Evolutionary conservation across 2,888 invertebrate species (phyloP), one percentile per base, ranked within the genome.

Genomic region (Andrena flavipes): DNA sequence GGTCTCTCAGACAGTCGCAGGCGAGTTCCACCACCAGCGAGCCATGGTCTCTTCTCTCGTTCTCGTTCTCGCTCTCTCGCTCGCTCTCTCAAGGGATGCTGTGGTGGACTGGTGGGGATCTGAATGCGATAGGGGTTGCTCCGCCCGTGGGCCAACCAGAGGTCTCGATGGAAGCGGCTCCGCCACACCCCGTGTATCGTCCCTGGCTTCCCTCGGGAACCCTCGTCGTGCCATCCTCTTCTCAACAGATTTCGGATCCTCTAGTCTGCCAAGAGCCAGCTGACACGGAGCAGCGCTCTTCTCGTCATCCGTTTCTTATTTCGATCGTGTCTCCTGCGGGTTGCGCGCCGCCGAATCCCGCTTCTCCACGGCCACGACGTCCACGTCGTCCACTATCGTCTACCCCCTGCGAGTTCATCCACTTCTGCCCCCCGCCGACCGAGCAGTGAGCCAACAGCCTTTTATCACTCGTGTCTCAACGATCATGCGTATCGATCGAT

Each of bases 121-220:
- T 71, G 82, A 86, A 89, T 87, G 90, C 89, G 91, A 91, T 91
- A 93, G 93, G 94, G 94, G 93, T 94, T 89, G 93, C 94, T 92
- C 94, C 94, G 94, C 94, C 94, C 90, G 92, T 91, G 92, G 89
- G 90, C 94, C 94, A 94, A 94, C 94, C 93, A 93, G 93, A 90
- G 88, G 69, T 90, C 90, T 90, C 90, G 93, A 86, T 91, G 89
- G 90, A 89, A 90, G 89, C 90, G 88, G 86, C 82, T 85, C 91
- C 90, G 93, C 93, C 94, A 93, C 94, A 93, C 93, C 94, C 94
- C 91, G 90, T 89, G 86, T 84, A 91, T 91, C 89, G 90, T 92
- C 91, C 90, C 91, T 88, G 87, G 90, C 86, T 88, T 89, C 90
- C 90, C 89, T 82, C 82, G 88, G 89, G 91, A 91, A 88, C 88